Conservation (phyloP, 2,888 invertebrate genomes). For the Clanis bilineata region DNA sequence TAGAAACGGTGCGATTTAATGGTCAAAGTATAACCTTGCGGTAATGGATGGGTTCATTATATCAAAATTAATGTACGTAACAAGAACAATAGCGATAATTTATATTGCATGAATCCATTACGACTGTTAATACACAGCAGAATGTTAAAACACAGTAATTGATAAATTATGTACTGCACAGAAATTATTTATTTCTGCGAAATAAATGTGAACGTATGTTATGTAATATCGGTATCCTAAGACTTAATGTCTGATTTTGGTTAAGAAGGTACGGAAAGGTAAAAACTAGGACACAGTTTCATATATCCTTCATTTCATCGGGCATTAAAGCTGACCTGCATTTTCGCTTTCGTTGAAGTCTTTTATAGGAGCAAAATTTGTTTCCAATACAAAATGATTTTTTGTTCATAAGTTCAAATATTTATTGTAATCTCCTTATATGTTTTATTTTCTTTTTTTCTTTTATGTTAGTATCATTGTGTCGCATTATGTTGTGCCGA, state of each 20-base stretch:
- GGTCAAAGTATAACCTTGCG: constrained; percentile 3
- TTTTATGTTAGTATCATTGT: no score
- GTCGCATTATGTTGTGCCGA: no score
- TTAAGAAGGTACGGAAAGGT: constrained; percentile 17
- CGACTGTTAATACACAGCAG: constrained; percentile 53
- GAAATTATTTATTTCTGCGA: constrained; percentile 53
- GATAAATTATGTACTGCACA: constrained; percentile 55
- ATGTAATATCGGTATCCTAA: no score
- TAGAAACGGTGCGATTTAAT: background rate
- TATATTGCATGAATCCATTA: constrained; percentile 61
- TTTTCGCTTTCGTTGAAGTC: no score
- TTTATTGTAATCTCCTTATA: no score
- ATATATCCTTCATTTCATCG: no score
- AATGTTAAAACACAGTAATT: constrained; percentile 54
- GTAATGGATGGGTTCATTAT: constrained; percentile 10
- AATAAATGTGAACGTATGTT: constrained; percentile 40
- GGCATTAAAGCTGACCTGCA: no score
- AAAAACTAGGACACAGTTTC: no score
- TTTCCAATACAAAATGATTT: no score
- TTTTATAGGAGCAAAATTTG: no score
- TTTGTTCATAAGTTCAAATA: no score
- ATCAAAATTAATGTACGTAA: constrained; percentile 25
- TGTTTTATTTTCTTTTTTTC: no score
- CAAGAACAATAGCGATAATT: constrained; percentile 52
- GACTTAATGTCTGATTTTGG: constrained; percentile 35